phyloP scores from a whole-genome alignment of 2,797 vertebrate species.

The Melanotaenia boesemani region DNA sequence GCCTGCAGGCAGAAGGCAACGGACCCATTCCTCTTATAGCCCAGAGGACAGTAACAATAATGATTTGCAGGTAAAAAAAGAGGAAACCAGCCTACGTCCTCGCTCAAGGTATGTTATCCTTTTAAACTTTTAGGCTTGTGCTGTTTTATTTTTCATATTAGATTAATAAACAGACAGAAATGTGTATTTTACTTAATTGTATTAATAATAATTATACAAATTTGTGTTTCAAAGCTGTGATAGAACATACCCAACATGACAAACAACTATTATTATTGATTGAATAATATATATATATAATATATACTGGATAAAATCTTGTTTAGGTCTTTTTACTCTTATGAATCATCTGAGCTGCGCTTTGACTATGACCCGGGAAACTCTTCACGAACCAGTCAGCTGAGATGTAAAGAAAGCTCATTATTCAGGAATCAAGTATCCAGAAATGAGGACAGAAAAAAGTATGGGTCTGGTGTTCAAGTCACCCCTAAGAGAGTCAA shows the following conservation, averaged over 20 bases:
- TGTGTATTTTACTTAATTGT: background rate
- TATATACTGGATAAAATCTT: slow-evolving; percentile 10
- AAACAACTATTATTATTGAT: background rate
- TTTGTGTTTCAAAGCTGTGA: background rate
- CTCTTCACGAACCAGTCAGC: slow-evolving; percentile 32
- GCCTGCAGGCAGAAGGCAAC: slow-evolving; percentile 54
- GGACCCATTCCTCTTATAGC: slow-evolving; percentile 73
- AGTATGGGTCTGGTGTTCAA: slow-evolving; percentile 7
- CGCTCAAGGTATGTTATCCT: slow-evolving; percentile 75
- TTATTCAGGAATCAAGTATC: slow-evolving; percentile 31
- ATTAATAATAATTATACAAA: background rate
- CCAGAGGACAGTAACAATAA: slow-evolving; percentile 58
- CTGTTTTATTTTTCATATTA: background rate
- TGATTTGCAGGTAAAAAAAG: slow-evolving; percentile 38
- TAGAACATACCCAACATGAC: background rate
- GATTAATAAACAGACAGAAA: background rate
- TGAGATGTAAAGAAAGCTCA: slow-evolving; percentile 43
- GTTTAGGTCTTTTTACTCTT: slow-evolving; percentile 81
- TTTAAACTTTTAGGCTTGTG: background rate
- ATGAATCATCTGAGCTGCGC: slow-evolving; percentile 63
- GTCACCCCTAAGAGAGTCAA: slow-evolving; percentile 60
- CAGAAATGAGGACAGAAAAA: slow-evolving; percentile 55
- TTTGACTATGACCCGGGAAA: background rate
- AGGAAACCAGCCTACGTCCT: slow-evolving; percentile 65
- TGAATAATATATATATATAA: background rate